Evolutionary conservation across 2,888 invertebrate genomes (phyloP), one percentile per base, ranked within the genome.

Genomic region (Sesia apiformis): DNA sequence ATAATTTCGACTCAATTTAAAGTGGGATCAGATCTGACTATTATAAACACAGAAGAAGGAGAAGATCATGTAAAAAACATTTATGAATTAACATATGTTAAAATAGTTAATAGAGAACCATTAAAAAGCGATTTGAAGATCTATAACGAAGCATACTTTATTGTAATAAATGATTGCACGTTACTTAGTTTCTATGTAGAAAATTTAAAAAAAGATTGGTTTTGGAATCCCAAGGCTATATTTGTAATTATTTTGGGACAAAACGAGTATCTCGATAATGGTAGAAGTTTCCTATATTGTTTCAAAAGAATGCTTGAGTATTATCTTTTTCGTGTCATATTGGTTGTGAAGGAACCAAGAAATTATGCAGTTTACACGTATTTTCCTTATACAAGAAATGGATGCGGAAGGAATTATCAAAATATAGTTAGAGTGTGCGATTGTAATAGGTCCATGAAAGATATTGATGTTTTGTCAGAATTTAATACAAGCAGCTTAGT

Each of bases 371-470:
- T 60, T 51, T 58, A 56, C 41, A 56, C 61, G 7, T 60, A 60
- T 23, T 52, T 56, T 40, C 60, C 60, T 3, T 61, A 57, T 7
- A 50, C 55, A 39, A 52, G 55, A 53, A 49, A 55, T 50, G 56
- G 56, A 42, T 61, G 61, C 49, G 60, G 61, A 23, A 50, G 53
- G 40, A 57, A 58, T 51, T 57, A 53, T 52, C 52, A 53, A 39
- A 56, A 58, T 51, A 57, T 55, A 6, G 55, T 57, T 38, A 55
- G 53, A 52, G n/a, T 60, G 7, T 41, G 56, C 50, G 51, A 56
- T 39, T 61, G 61, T 51, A 50, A 54, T 40, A 52, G 52, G 51
- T 8, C 8, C 5, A 40, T 43, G 38, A 6, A 56, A 4, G 5
- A 5, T 4, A 52, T 54, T 3, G 40, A 55, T 39, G n/a, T 53